Conservation (phyloP, 1,140 invertebrate species). For the Lanistes nyassanus region DNA sequence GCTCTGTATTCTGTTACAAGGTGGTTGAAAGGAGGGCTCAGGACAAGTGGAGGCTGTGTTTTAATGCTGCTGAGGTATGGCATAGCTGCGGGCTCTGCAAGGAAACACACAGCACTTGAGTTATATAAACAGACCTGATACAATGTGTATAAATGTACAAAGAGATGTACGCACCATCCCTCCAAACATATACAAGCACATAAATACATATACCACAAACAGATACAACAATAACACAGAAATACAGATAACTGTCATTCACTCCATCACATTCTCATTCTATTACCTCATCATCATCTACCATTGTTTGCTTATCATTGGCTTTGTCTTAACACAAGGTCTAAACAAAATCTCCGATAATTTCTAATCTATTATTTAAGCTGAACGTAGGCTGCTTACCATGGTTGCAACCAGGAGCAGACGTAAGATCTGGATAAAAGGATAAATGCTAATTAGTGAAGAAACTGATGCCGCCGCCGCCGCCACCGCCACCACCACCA, state of each 20-base stretch:
- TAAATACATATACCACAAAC: not conserved
- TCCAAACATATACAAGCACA: slow-evolving; percentile 4
- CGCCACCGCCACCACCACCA: too few relatives aligned
- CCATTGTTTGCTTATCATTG: too few relatives aligned
- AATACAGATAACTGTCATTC: not conserved
- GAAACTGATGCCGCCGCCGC: too few relatives aligned
- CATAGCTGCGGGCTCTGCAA: slow-evolving; percentile 41
- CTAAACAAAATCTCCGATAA: too few relatives aligned
- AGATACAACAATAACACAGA: too few relatives aligned
- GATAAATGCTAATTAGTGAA: not conserved
- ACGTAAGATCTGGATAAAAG: slow-evolving; percentile 13
- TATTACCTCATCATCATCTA: too few relatives aligned
- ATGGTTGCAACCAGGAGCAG: slow-evolving; percentile 5
- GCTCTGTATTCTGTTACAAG: slow-evolving; percentile 52
- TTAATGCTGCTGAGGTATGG: slow-evolving; percentile 56
- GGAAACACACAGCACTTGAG: slow-evolving; percentile 6
- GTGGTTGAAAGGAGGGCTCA: slow-evolving; percentile 59
- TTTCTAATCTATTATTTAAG: too few relatives aligned
- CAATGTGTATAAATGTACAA: slow-evolving; percentile 6
- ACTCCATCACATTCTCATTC: too few relatives aligned
- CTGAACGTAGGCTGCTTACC: too few relatives aligned
- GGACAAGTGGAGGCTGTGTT: slow-evolving; percentile 47
- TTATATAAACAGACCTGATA: too few relatives aligned
- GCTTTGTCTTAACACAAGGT: too few relatives aligned
- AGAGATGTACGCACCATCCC: not conserved